Evolutionary conservation across 2,113 vertebrate species (phyloP).

Genomic region (zebrafish (Danio rerio)): GRCz12tu NC_133179.1:28937501-28938000

Average conservation of each 20-base stretch:
- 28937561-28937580: slow-evolving; percentile 12
- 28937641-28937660: slow-evolving; percentile 17
- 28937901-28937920: neutral
- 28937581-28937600: neutral
- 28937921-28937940: neutral
- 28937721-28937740: slow-evolving; percentile 3
- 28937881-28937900: neutral
- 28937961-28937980: neutral
- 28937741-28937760: slow-evolving; percentile 17
- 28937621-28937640: slow-evolving; percentile 1
- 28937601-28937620: neutral
- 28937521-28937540: slow-evolving; percentile 36
- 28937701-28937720: neutral
- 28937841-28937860: neutral
- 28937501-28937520: neutral
- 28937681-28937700: slow-evolving; percentile 34
- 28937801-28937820: neutral
- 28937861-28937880: neutral
- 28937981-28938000: neutral
- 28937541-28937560: slow-evolving; percentile 3
- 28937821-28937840: neutral
- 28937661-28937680: slow-evolving; percentile 30
- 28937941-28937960: neutral
- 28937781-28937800: slow-evolving; percentile 16
- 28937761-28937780: neutral